Evolutionary conservation across 2,113 vertebrate genomes (phyloP), one percentile per base, ranked within the genome.

Genomic region (Tetrao urogallus): DNA sequence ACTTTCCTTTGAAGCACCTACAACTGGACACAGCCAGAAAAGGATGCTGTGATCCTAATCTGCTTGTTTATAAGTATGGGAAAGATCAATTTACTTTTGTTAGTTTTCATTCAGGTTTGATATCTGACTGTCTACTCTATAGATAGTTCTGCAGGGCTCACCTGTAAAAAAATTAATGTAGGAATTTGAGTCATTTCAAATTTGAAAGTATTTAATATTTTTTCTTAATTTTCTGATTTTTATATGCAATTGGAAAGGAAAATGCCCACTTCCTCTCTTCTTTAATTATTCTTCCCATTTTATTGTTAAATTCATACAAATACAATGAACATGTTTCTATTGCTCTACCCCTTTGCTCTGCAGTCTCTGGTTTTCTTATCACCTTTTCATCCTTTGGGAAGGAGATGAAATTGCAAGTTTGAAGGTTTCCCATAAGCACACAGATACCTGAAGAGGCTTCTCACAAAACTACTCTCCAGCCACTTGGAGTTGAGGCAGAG

Each of bases 401-500:
- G 4, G 11, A 18, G 8, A 27, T 57, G 22, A 15, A 65, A 70
- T 3, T 72, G 9, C 71, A 24, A 52, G 19, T 4, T 67, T 36
- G 20, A 30, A 19, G 1, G 60, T 82, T 7, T 67, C 52, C 32
- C 20, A 15, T 13, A 80, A 16, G 45, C 16, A 22, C 19, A 6
- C 0, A 3, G 19, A 3, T 63, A n/a, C 38, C 14, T 7, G 6
- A n/a, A 8, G 25, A 50, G 11, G 2, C 2, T 27, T 6, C 25
- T 88, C 34, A 43, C 14, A 2, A 28, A 42, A 20, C 16, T 56
- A 34, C 0, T 30, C 12, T 25, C 47, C 0, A 1, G 12, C 4
- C 38, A 2, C 32, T 18, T 57, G 34, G 8, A 11, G 11, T 45
- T 12, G 79, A 43, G 28, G 70, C 22, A 72, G 10, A 72, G 16